Conservation (phyloP, 2,888 invertebrate genomes). For the Mythimna loreyi region DNA sequence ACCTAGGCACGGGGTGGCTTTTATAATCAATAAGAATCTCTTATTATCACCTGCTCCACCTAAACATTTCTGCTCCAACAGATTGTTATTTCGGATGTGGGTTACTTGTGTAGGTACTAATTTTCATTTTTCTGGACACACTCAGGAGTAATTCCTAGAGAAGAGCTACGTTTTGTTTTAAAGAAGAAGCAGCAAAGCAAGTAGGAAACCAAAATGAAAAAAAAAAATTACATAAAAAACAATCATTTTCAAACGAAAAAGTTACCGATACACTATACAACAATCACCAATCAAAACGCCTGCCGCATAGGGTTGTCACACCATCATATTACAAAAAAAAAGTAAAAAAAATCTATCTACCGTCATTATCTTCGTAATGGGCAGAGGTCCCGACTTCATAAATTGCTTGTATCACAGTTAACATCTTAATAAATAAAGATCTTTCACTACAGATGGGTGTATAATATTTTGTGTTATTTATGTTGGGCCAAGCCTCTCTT, state of each 20-base stretch:
- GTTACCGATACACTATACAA: background rate
- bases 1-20: too few species aligned
- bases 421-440: slow-evolving; percentile 88
- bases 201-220: too few species aligned
- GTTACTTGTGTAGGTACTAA: too few species aligned
- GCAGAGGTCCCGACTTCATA: slow-evolving; percentile 76
- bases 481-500: slow-evolving; percentile 72
- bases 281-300: slow-evolving; percentile 47
- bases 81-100: too few species aligned
- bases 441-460: slow-evolving; percentile 77
- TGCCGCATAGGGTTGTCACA: slow-evolving; percentile 60
- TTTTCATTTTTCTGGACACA: too few species aligned
- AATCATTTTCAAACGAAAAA: slow-evolving; percentile 18
- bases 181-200: background rate
- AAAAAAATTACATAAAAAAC: too few species aligned
- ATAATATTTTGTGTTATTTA: slow-evolving; percentile 86
- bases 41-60: too few species aligned
- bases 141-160: too few species aligned
- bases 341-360: slow-evolving; percentile 72
- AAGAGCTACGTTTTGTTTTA: too few species aligned
- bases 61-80: too few species aligned
- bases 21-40: too few species aligned
- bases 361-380: slow-evolving; percentile 80
- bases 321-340: slow-evolving; percentile 62
- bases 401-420: slow-evolving; percentile 80